Conservation (phyloP, 2,888 invertebrate genomes). For the Aporophyla lueneburgensis region DNA sequence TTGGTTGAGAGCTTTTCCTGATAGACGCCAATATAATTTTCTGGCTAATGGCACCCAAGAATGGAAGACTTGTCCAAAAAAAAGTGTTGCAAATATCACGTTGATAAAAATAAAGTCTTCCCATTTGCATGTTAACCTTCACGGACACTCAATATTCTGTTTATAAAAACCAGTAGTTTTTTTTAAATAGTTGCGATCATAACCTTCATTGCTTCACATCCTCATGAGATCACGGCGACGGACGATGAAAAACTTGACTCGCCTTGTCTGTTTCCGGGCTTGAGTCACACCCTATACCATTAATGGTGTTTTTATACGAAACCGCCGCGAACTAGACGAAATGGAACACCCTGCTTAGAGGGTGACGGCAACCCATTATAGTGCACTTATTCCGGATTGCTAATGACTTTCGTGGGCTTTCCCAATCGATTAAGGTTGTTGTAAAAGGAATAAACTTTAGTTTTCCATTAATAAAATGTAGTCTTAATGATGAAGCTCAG, state of each 20-base stretch:
- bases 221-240: constrained; percentile 48
- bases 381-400: constrained; percentile 20
- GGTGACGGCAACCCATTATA: constrained; percentile 21
- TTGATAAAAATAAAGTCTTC: constrained; percentile 17
- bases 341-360: constrained; percentile 20
- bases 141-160: constrained; percentile 17
- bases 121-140: constrained; percentile 51
- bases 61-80: not conserved
- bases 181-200: constrained; percentile 20
- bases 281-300: constrained; percentile 42
- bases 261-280: constrained; percentile 55
- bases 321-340: not conserved
- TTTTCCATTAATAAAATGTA: not conserved
- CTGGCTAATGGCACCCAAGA: not conserved
- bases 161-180: constrained; percentile 47
- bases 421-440: not conserved
- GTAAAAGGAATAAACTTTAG: not conserved
- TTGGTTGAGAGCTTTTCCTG: not conserved
- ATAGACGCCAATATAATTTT: not conserved
- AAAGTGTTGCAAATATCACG: not conserved
- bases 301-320: constrained; percentile 56
- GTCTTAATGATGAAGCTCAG: not conserved
- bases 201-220: constrained; percentile 42
- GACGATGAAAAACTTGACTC: constrained; percentile 51
- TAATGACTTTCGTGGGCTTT: constrained; percentile 23